Conservation (phyloP, 2,797 vertebrate species). For the Adelosebastes latens region DNA sequence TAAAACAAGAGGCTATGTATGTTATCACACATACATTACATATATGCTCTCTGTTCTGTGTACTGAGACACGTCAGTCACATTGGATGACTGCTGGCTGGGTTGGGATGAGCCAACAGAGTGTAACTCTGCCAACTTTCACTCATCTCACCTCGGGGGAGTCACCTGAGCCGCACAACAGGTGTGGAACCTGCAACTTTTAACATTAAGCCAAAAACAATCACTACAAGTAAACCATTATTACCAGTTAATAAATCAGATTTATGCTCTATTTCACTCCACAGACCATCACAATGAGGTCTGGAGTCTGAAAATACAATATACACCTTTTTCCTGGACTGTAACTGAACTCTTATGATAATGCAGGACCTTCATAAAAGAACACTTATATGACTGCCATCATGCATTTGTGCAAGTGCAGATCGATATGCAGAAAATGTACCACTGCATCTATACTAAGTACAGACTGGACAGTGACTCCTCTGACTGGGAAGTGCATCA, state of each 20-base stretch:
- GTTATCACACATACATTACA: not conserved
- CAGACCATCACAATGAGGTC: not conserved
- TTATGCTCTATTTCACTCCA: not conserved
- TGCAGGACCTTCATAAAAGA: constrained; percentile 27
- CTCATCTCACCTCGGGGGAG: constrained; percentile 54
- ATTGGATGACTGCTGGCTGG: constrained; percentile 22
- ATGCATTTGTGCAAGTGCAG: constrained; percentile 28
- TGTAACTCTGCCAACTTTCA: constrained; percentile 58
- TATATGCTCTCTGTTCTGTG: not conserved
- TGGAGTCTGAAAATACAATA: not conserved
- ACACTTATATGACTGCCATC: constrained; percentile 34
- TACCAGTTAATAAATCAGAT: not conserved
- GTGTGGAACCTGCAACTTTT: constrained; percentile 48
- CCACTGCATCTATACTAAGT: not conserved
- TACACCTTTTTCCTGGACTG: not conserved
- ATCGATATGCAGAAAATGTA: constrained; percentile 50
- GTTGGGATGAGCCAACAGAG: constrained; percentile 28
- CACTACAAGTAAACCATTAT: not conserved
- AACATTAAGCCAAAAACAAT: not conserved
- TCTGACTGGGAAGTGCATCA: constrained; percentile 22
- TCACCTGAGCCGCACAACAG: constrained; percentile 55
- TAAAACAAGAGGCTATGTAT: not conserved
- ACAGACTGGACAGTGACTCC: constrained; percentile 18
- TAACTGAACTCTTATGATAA: constrained; percentile 30
- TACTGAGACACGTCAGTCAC: constrained; percentile 17